Conservation (phyloP, 2,888 invertebrate species). For the Polydrusus pterygomalis region DNA sequence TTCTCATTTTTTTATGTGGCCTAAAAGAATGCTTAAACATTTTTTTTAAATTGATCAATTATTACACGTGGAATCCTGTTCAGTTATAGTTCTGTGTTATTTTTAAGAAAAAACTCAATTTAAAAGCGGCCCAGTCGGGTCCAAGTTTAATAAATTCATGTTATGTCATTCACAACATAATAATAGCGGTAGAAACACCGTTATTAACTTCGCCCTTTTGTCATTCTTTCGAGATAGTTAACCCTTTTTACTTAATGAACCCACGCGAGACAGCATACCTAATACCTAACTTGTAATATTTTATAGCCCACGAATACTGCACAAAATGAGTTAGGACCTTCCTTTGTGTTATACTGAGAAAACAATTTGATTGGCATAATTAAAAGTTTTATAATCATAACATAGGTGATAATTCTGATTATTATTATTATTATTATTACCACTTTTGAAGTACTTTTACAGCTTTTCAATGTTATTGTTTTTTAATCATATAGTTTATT, state of each 20-base stretch:
- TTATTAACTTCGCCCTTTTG: constrained; percentile 1
- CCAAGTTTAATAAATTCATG: neutral
- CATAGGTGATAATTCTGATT: no score
- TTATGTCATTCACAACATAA: neutral
- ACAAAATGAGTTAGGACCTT: neutral
- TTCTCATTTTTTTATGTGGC: no score
- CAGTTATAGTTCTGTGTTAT: no score
- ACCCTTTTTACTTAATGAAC: constrained; percentile 7
- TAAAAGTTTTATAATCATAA: no score
- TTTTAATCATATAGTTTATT: neutral
- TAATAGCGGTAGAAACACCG: neutral
- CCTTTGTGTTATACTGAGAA: neutral
- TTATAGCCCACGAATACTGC: neutral
- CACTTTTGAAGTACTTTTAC: no score
- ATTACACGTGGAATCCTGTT: no score
- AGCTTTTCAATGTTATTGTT: neutral
- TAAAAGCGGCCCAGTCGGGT: no score
- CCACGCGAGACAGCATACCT: neutral
- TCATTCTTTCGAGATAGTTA: neutral
- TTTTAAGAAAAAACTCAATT: no score
- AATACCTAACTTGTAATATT: neutral
- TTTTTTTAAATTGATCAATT: no score
- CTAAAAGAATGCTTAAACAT: no score
- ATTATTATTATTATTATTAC: no score
- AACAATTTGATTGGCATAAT: no score